Conservation (phyloP, 2,113 vertebrate species). For the Gila orcuttii region DNA sequence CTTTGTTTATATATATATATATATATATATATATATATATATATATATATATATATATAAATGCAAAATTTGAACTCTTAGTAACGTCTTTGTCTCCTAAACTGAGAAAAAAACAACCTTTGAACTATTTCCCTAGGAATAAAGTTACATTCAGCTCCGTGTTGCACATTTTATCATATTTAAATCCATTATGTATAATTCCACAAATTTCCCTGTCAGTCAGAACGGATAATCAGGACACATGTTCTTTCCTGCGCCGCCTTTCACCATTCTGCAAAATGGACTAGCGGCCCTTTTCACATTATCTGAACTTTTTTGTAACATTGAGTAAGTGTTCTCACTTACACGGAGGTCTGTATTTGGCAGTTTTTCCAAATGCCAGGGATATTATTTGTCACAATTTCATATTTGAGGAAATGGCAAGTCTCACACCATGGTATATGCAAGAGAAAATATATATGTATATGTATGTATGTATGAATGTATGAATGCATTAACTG, state of each 20-base stretch:
- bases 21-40: too few species aligned
- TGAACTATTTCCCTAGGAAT: not conserved
- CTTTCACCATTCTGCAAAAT: constrained; percentile 7
- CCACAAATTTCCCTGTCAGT: not conserved
- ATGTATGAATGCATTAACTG: too few species aligned
- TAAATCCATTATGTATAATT: constrained; percentile 3
- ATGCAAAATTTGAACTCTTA: not conserved
- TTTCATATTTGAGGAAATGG: constrained; percentile 20
- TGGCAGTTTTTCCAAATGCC: constrained; percentile 23
- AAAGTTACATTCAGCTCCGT: not conserved
- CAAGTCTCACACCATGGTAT: not conserved
- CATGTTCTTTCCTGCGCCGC: not conserved
- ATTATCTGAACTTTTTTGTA: constrained; percentile 14
- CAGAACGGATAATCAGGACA: not conserved
- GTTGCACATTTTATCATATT: not conserved
- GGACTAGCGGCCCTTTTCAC: not conserved
- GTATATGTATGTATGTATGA: too few species aligned
- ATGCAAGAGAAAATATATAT: not conserved
- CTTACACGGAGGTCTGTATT: not conserved
- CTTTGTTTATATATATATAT: too few species aligned
- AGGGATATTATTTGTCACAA: not conserved
- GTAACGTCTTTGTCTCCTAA: not conserved
- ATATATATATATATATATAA: too few species aligned
- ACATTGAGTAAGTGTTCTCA: not conserved
- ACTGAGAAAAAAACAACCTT: not conserved